Conservation (phyloP, 2,797 vertebrate genomes). For the Acanthis flammea region DNA sequence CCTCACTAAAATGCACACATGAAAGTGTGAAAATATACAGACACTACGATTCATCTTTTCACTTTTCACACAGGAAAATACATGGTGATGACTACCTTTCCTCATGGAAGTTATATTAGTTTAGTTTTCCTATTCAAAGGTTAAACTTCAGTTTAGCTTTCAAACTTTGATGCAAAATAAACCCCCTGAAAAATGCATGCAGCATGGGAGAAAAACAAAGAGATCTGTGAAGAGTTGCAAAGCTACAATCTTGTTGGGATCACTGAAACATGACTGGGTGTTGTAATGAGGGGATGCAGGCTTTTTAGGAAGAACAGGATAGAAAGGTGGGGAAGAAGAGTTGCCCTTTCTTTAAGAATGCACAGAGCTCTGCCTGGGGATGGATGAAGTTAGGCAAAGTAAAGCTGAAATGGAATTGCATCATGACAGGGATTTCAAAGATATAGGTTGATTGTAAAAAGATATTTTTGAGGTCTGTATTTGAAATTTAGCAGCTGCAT, state of each 20-base stretch:
- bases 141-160: background rate
- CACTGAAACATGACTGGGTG: fast-evolving
- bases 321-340: background rate
- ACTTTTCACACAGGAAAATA: background rate
- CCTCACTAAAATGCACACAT: background rate
- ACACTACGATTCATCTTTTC: background rate
- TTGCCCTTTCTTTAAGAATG: background rate
- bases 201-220: background rate
- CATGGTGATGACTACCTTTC: background rate
- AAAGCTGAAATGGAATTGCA: background rate
- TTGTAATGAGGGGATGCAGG: background rate
- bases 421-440: background rate
- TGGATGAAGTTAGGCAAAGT: background rate
- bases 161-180: background rate
- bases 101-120: background rate
- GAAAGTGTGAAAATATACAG: background rate
- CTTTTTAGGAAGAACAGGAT: background rate
- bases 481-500: background rate
- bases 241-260: background rate
- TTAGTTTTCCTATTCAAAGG: background rate
- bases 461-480: background rate
- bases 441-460: background rate
- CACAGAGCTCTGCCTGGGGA: background rate
- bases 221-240: background rate
- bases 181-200: background rate